Conservation (phyloP, 2,888 invertebrate genomes). For the Cremastinae sp. region DNA sequence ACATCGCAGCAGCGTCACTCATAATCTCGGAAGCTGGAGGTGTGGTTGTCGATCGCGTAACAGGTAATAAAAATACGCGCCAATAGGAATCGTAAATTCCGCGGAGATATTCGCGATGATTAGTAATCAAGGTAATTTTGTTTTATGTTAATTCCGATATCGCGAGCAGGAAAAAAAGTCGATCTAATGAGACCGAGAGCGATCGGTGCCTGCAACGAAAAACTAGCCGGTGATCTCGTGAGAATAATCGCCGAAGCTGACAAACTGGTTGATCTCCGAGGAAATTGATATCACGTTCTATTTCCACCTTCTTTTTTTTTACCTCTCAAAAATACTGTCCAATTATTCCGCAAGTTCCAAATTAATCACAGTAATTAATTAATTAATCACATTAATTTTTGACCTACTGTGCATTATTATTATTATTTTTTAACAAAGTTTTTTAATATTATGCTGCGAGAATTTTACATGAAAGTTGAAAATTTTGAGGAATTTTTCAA, state of each 20-base stretch:
- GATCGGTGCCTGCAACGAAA: conserved; percentile 82
- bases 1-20: conserved; percentile 88
- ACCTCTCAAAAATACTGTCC: neutral
- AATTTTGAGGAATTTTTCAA: no score
- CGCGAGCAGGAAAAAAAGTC: conserved; percentile 79
- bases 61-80: conserved; percentile 67
- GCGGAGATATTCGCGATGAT: neutral
- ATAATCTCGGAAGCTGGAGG: conserved; percentile 91
- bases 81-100: neutral
- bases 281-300: conserved; percentile 31
- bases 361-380: neutral
- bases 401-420: no score
- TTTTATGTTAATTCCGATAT: neutral
- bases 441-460: no score
- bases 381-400: no score
- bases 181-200: conserved; percentile 84
- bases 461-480: no score
- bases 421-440: no score
- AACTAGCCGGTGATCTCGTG: conserved; percentile 81
- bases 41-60: conserved; percentile 83
- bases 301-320: conserved; percentile 2
- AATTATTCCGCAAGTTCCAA: neutral
- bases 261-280: conserved; percentile 66
- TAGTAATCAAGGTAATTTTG: neutral
- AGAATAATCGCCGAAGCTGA: conserved; percentile 82